These are phyloP conservation scores for Isoperla grammatica DNA, from an alignment of 2,888 invertebrate species.

Conservation along the genomic window DNA sequence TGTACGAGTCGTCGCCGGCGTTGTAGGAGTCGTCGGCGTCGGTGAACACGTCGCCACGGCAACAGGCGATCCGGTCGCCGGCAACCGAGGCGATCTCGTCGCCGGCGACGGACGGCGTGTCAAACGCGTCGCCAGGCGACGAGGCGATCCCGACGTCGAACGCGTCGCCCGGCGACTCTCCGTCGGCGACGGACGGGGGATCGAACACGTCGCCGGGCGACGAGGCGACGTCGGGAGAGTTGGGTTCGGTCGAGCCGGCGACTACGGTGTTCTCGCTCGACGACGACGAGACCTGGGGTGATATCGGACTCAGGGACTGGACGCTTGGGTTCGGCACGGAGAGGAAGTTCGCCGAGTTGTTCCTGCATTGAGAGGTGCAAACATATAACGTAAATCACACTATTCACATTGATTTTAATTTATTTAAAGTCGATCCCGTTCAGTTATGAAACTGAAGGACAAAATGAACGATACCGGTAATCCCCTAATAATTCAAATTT, in stretches of 20 bases:
- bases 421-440: too few species aligned
- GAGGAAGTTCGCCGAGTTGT: conserved; percentile 10
- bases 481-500: too few species aligned
- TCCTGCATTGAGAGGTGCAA: neutral
- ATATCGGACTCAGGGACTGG: conserved; percentile 25
- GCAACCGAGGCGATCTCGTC: neutral
- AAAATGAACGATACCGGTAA: too few species aligned
- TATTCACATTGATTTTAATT: too few species aligned
- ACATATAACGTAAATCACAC: too few species aligned
- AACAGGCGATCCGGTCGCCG: too few species aligned
- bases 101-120: neutral
- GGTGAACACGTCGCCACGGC: too few species aligned
- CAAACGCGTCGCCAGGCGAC: neutral
- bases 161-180: neutral
- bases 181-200: neutral
- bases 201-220: neutral
- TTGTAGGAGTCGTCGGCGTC: conserved; percentile 4
- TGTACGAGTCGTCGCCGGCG: conserved; percentile 1
- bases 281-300: conserved; percentile 25
- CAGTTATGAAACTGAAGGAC: too few species aligned
- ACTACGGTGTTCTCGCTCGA: conserved; percentile 5
- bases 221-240: too few species aligned
- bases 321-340: conserved; percentile 20
- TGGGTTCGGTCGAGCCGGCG: too few species aligned
- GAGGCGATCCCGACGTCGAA: neutral